Percentiles rank a stretch among this genome's conserved stretches.
These are phyloP conservation scores for Lydus trimaculatus DNA, from an alignment of 2,888 invertebrate genomes.

Conservation along the genomic window DNA sequence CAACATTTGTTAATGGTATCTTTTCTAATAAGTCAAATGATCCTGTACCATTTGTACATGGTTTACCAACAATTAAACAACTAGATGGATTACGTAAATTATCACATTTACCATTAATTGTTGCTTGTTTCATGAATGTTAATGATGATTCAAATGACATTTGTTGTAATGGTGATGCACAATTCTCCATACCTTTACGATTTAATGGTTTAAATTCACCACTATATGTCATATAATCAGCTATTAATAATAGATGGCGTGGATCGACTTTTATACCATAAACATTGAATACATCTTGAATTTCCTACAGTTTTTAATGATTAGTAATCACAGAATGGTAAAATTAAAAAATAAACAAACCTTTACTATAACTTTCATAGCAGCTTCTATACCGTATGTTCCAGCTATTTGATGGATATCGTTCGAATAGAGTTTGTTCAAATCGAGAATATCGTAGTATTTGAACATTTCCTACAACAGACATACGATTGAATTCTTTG, in stretches of 20 bases:
- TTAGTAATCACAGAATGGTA: slow-evolving; percentile 27
- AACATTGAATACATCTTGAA: slow-evolving; percentile 94
- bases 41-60: slow-evolving; percentile 85
- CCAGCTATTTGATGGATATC: slow-evolving; percentile 91
- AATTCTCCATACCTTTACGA: slow-evolving; percentile 87
- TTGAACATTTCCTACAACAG: slow-evolving; percentile 80
- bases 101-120: slow-evolving; percentile 76
- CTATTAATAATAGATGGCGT: slow-evolving; percentile 89
- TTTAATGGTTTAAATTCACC: slow-evolving; percentile 91
- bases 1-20: slow-evolving; percentile 17
- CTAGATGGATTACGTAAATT: slow-evolving; percentile 84
- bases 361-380: slow-evolving; percentile 85
- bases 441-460: slow-evolving; percentile 77
- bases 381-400: slow-evolving; percentile 97
- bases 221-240: slow-evolving; percentile 98
- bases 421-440: slow-evolving; percentile 88
- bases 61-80: slow-evolving; percentile 85
- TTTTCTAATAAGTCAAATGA: slow-evolving; percentile 64
- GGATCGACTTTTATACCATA: slow-evolving; percentile 97
- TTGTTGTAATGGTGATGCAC: slow-evolving; percentile 94
- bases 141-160: slow-evolving; percentile 98
- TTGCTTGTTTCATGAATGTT: slow-evolving; percentile 82
- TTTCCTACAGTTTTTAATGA: slow-evolving; percentile 68
- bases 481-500: background rate
- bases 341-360: slow-evolving; percentile 51